A percentile compares a stretch with the other conserved stretches of the same genome.
These are phyloP conservation scores for Tinea trinotella DNA, from an alignment of 2,888 invertebrate genomes.

Conservation along the genomic window DNA sequence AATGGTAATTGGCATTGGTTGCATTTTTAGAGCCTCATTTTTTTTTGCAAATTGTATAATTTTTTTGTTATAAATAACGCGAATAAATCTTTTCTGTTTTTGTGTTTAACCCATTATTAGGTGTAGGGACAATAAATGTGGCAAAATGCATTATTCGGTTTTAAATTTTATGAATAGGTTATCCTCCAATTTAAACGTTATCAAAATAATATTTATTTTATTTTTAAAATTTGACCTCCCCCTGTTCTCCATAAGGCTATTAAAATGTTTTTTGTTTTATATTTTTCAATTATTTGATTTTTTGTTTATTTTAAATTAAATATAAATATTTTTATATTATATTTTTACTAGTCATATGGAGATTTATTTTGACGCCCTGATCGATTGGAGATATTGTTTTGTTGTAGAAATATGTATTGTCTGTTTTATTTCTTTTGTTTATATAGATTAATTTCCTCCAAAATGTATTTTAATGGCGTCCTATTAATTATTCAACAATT, in stretches of 20 bases:
- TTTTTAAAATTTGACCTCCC: conserved; percentile 21
- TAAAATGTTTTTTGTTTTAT: conserved; percentile 15
- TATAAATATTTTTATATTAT: neutral
- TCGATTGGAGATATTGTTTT: conserved; percentile 23
- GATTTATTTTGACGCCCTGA: conserved; percentile 55
- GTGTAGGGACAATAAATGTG: too few relatives aligned
- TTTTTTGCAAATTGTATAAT: too few relatives aligned
- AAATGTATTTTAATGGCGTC: neutral
- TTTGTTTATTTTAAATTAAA: neutral
- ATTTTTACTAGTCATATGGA: conserved; percentile 18
- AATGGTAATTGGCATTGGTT: too few relatives aligned
- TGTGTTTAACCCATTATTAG: too few relatives aligned
- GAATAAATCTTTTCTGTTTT: too few relatives aligned
- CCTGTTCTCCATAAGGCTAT: conserved; percentile 20
- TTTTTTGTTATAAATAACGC: too few relatives aligned
- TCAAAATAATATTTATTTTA: conserved; percentile 25
- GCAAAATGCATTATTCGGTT: conserved; percentile 9
- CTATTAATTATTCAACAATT: neutral
- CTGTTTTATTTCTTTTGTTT: neutral
- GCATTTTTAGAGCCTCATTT: too few relatives aligned
- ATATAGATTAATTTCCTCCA: neutral
- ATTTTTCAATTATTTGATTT: neutral
- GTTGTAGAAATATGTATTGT: conserved; percentile 17
- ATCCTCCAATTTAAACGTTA: conserved; percentile 22
- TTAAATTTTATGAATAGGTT: neutral